Evolutionary conservation across 2,113 vertebrate species (phyloP), one percentile per base, ranked within the genome.

Genomic region (Dryoscopus gambensis): DNA sequence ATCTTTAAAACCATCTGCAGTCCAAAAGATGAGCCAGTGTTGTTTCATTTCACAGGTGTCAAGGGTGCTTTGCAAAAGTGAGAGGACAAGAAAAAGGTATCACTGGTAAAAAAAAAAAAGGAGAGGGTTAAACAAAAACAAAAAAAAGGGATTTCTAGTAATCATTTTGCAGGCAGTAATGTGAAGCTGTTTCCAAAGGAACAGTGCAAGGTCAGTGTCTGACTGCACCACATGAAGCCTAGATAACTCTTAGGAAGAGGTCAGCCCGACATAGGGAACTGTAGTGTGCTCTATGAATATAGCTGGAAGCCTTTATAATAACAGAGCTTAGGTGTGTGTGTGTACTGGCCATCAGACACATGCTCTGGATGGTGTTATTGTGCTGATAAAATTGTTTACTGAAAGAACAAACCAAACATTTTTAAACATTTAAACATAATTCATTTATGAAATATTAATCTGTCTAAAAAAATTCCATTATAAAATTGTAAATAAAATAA

Each of bases 401-500:
- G 82, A 96, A 91, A 90, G 87, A 96, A 87, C 55, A 96, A 95
- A 84, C 35, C 92, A 96, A 97, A 94, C 71, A 96, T 96, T 95
- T 95, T 97, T 93, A 96, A 95, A 97, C 92, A 94, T 96, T 96
- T 97, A 96, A 95, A 93, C 82, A 89, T 91, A 96, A 95, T 96
- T 96, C 75, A 80, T 94, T 90, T 94, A 97, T 96, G 16, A 96
- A 97, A 96, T 97, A 97, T 96, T 97, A 30, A 97, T 96, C 39
- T 55, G 37, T 23, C 57, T 35, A 90, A 96, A 96, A 96, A 95
- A 90, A 95, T 91, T 94, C 93, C 93, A 97, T 97, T 96, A 96
- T 89, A 96, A 96, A 94, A 87, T 83, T 87, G 89, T 95, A 96
- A 96, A 95, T 91, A 96, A 95, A 91, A 96, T 89, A 90, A 94